Evolutionary conservation across 2,888 invertebrate species (phyloP).

Genomic region (Lithophane ornitopus): DNA sequence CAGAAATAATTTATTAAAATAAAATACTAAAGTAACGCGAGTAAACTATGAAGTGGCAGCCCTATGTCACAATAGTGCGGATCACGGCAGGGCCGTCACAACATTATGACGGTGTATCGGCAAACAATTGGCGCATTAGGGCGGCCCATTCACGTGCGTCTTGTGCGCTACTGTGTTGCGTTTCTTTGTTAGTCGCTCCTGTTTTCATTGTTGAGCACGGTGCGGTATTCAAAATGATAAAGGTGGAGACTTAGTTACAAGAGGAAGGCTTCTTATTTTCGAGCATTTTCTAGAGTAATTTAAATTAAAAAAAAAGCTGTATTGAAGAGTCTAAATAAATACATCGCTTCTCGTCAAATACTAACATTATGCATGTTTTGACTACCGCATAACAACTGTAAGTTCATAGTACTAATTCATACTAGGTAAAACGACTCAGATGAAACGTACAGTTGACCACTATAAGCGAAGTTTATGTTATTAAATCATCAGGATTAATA

Average conservation of each 20-base stretch:
- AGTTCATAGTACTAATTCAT: background rate
- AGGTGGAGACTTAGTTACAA: background rate
- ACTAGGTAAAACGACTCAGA: background rate
- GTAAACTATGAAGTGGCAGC: conserved; percentile 34
- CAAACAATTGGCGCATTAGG: conserved; percentile 82
- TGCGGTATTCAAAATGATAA: background rate
- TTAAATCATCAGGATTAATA: background rate
- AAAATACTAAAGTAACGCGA: background rate
- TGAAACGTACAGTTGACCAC: background rate
- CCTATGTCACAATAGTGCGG: conserved; percentile 64
- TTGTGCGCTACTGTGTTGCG: conserved; percentile 70
- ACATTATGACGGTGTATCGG: conserved; percentile 78
- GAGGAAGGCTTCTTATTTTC: background rate
- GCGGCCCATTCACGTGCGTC: conserved; percentile 67
- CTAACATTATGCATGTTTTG: background rate
- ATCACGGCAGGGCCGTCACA: conserved; percentile 65
- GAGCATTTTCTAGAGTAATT: background rate
- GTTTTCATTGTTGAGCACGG: conserved; percentile 31
- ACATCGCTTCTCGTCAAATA: background rate
- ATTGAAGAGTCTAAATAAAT: background rate
- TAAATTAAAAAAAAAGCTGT: background rate
- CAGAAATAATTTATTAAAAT: too few species aligned
- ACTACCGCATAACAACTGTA: background rate
- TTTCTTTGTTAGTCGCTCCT: conserved; percentile 64
- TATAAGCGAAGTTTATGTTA: background rate